phyloP scores from a whole-genome alignment of 2,888 invertebrate species.

The Habroteleia sp. region DNA sequence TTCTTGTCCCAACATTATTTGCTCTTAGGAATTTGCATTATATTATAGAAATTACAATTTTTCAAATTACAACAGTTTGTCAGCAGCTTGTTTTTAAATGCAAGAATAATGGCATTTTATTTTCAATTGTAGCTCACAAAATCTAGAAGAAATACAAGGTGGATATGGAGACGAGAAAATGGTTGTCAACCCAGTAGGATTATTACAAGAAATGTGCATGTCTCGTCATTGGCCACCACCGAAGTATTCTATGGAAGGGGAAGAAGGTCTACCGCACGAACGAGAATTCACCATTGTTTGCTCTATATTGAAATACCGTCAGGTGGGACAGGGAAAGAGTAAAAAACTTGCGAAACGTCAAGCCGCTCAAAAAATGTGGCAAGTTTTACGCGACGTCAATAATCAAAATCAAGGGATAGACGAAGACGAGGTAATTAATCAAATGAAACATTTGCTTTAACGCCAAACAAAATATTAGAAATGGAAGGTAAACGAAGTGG shows the following conservation, averaged over 20 bases:
- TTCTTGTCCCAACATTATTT: too few relatives aligned
- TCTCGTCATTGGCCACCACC: conserved; percentile 97
- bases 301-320: conserved; percentile 91
- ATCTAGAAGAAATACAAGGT: too few relatives aligned
- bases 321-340: conserved; percentile 94
- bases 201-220: conserved; percentile 97
- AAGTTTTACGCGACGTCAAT: conserved; percentile 89
- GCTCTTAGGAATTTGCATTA: too few relatives aligned
- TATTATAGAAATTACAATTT: too few relatives aligned
- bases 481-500: too few relatives aligned
- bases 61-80: too few relatives aligned
- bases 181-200: conserved; percentile 96
- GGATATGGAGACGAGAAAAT: conserved; percentile 87
- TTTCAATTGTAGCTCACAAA: too few relatives aligned
- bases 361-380: conserved; percentile 97
- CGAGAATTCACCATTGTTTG: conserved; percentile 96
- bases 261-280: conserved; percentile 95
- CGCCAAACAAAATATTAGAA: too few relatives aligned
- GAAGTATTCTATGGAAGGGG: conserved; percentile 93
- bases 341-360: conserved; percentile 98
- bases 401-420: conserved; percentile 86
- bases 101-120: too few relatives aligned
- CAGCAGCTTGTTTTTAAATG: too few relatives aligned
- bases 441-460: conserved; percentile 62
- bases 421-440: conserved; percentile 86